Base-by-base conservation (phyloP, 2,113 vertebrate species). In the Mystacornis crossleyi region DNA sequence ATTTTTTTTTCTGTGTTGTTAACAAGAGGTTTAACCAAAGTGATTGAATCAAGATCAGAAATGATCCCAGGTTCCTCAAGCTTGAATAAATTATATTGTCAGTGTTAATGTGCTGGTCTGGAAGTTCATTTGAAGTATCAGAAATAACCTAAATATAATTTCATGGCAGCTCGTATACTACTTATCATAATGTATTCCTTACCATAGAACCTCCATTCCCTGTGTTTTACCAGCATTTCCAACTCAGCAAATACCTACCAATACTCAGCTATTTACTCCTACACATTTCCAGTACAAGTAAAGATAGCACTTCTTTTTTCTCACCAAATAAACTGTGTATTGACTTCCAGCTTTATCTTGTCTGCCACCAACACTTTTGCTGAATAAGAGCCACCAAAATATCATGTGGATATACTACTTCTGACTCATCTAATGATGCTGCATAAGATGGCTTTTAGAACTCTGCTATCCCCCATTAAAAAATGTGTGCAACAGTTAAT, bases 11-110 rank as follows among this genome's bases (percentile, higher is more conserved):
- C 28, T 70, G 3, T 65, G 31, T 69, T 81, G 51, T 89, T 95
- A 91, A 69, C n/a, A 73, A 91, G 53, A 85, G 43, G 8, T 93
- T 79, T 89, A 79, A 84, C 36, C 20, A 23, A 92, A 89, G 38
- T 75, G 69, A 74, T 69, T 85, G 91, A 93, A 91, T 87, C 57
- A 94, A 75, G 34, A 87, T 3, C 2, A 95, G 47, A 90, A 96
- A 93, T 80, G 5, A 55, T 91, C 31, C 43, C 4, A 31, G 23
- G 20, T 79, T 79, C 58, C 36, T 79, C 61, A 71, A 91, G 14
- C 34, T 72, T 79, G 57, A 91, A 65, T 87, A 71, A 91, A 81
- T 93, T 10, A 58, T 54, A 45, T 48, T 79, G 54, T 33, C 87
- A 85, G 0, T 43, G 45, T 45, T 75, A 91, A 87, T 73, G 47